Conservation (phyloP, 1,140 invertebrate species). For the Drosophila ohnishii region DNA sequence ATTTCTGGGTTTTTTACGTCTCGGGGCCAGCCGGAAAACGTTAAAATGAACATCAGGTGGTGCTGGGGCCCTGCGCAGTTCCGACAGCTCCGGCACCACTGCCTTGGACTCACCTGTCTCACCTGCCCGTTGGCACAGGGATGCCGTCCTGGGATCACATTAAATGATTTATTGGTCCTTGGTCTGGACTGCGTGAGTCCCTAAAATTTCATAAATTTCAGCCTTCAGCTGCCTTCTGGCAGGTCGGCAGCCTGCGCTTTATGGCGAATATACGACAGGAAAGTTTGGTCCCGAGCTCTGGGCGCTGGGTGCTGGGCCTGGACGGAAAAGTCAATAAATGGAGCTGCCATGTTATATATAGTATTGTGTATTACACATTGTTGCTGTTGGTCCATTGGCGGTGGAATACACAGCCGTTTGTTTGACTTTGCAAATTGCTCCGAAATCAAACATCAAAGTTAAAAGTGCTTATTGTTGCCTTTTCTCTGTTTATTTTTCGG, state of each 20-base stretch:
- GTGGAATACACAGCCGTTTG: slow-evolving; percentile 32
- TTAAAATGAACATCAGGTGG: slow-evolving; percentile 64
- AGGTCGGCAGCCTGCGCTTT: slow-evolving; percentile 57
- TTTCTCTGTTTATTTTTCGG: slow-evolving; percentile 50
- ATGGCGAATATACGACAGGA: slow-evolving; percentile 48
- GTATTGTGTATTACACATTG: slow-evolving; percentile 50
- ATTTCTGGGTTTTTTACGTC: slow-evolving; percentile 36
- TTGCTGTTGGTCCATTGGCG: slow-evolving; percentile 24
- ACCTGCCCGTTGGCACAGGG: slow-evolving; percentile 13
- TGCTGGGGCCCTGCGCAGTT: background rate
- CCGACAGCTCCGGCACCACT: no score
- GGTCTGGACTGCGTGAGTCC: slow-evolving; percentile 60
- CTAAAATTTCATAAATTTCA: slow-evolving; percentile 75
- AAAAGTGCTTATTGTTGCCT: slow-evolving; percentile 56
- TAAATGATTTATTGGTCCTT: slow-evolving; percentile 73
- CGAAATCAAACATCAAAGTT: slow-evolving; percentile 63
- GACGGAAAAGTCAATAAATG: slow-evolving; percentile 55
- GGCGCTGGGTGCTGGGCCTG: background rate
- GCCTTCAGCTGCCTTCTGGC: slow-evolving; percentile 23
- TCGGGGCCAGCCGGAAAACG: slow-evolving; percentile 46
- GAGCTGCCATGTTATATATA: slow-evolving; percentile 39
- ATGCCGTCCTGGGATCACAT: slow-evolving; percentile 45
- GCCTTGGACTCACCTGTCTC: slow-evolving; percentile 20
- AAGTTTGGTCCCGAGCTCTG: slow-evolving; percentile 35
- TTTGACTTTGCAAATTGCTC: slow-evolving; percentile 58